A percentile compares a stretch with the other conserved stretches of the same genome.
Evolutionary conservation across 2,888 invertebrate genomes (phyloP).

Genomic region (Crioceris asparagi): DNA sequence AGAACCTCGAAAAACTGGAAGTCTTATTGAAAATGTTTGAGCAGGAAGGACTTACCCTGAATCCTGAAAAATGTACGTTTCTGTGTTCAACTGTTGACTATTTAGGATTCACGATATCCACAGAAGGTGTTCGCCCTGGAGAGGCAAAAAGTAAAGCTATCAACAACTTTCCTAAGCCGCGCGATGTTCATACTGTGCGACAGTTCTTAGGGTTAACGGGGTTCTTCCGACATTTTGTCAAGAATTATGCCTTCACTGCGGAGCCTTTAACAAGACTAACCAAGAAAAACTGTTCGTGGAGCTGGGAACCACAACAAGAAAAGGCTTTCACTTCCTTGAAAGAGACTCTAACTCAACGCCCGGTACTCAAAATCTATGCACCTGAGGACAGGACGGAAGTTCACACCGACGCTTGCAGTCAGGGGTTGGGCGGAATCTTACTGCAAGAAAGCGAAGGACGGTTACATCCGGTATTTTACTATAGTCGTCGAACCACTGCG

Average conservation of each 20-base stretch:
- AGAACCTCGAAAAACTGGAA: conserved; percentile 4
- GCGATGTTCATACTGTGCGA: conserved; percentile 4
- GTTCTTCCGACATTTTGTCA: conserved; percentile 20
- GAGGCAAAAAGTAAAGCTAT: not conserved
- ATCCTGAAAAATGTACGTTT: conserved; percentile 8
- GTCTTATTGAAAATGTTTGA: conserved; percentile 4
- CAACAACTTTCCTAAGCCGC: conserved; percentile 4
- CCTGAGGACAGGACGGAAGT: too few species aligned
- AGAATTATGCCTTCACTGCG: conserved; percentile 18
- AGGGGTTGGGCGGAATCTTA: too few species aligned
- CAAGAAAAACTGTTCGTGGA: too few species aligned
- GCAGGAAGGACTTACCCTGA: conserved; percentile 7
- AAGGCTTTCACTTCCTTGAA: too few species aligned
- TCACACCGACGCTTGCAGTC: too few species aligned
- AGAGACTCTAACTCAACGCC: too few species aligned
- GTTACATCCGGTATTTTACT: too few species aligned
- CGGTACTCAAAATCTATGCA: too few species aligned
- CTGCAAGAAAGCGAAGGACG: too few species aligned
- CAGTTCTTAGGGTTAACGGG: conserved; percentile 10
- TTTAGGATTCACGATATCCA: conserved; percentile 2
- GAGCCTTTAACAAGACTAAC: too few species aligned
- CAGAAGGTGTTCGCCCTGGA: not conserved
- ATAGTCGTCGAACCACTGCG: too few species aligned
- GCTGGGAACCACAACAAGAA: too few species aligned
- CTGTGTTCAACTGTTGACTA: conserved; percentile 1